Base-by-base conservation (phyloP, 2,113 vertebrate species). In the Amblyopsis rosae region DNA sequence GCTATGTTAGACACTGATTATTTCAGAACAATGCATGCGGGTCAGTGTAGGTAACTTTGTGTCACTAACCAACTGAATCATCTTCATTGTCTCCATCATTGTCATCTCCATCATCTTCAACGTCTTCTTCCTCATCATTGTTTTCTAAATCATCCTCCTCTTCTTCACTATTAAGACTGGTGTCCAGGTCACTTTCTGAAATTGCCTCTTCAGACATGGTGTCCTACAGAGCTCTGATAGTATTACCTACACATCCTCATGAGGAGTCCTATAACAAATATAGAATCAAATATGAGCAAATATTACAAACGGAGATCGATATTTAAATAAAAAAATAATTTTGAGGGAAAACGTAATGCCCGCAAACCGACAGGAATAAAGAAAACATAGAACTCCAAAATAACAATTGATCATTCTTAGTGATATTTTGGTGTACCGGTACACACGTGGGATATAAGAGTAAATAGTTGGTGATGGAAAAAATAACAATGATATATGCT, bases 161-260 rank as follows among this genome's bases (percentile, higher is more conserved):
- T 89, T 95, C 94, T 89, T 97, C 96, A 87, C 96, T 94, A 88
- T 96, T 95, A 88, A 96, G 94, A 87, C 96, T 96, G 89, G 94
- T 93, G 90, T 98, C 98, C 91, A 95, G 93, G 92, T 99, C 98
- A 88, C 97, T 98, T 92, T 96, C 96, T 92, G 98, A 99, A 95
- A 94, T 87, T 50, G 95, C 98, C 92, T 97, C 96, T 95, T 98
- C 96, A 90, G 97, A 99, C 98, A 99, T 99, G 94, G 92, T 87
- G 94, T 94, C 93, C 89, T 91, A 83, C 56, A 73, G 89, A 92
- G 90, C 91, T 93, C 88, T 89, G 86, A 26, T 26, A 93, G 90
- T 94, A 98, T 97, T 97, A 99, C 96, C 95, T 91, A 90, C 92
- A 94, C 94, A 95, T 95, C 93, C 84, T 95, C 93, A 89, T 85